These are phyloP conservation scores for Margaritifera margaritifera DNA, from an alignment of 2,888 invertebrate genomes.

Conservation along the genomic window DNA sequence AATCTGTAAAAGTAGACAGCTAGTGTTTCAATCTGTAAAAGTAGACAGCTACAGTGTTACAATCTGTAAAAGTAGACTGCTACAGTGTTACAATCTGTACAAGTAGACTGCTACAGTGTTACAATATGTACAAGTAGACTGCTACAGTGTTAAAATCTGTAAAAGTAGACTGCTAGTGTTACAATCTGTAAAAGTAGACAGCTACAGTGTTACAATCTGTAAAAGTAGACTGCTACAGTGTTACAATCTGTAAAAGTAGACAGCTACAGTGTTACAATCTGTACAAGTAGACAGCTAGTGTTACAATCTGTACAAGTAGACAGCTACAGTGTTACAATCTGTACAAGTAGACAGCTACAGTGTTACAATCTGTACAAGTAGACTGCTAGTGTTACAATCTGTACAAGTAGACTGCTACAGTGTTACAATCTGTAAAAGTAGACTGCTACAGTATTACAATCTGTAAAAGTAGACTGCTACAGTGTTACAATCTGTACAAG, in stretches of 20 bases:
- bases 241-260: background rate
- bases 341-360: background rate
- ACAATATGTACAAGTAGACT: too few species aligned
- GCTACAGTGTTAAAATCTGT: too few species aligned
- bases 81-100: too few species aligned
- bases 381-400: background rate
- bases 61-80: background rate
- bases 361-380: background rate
- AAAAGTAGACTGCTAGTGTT: too few species aligned
- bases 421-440: background rate
- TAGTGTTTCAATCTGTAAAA: background rate
- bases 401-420: background rate
- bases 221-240: too few species aligned
- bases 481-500: too few species aligned
- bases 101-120: too few species aligned
- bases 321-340: background rate
- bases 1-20: background rate
- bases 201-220: too few species aligned
- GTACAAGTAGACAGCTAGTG: background rate
- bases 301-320: background rate
- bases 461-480: background rate
- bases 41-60: too few species aligned
- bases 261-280: background rate
- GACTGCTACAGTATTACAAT: background rate
- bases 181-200: background rate